Percentiles rank a stretch among this genome's conserved stretches.
These are phyloP conservation scores for Alviniconcha marisindica DNA, from an alignment of 1,140 invertebrate genomes.

Conservation along the genomic window DNA sequence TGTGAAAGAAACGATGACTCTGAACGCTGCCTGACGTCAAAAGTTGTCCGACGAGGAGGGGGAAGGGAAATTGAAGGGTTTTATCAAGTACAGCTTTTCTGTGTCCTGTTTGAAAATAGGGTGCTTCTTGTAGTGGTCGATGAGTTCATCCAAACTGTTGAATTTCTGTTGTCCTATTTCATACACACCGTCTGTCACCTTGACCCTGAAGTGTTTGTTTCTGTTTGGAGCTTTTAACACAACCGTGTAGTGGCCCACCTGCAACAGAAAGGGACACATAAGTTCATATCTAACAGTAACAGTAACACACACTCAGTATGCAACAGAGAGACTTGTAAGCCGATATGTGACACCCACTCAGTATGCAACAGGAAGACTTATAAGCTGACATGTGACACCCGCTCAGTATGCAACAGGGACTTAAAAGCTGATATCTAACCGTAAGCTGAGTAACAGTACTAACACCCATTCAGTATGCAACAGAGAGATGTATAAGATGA, in stretches of 20 bases:
- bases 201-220: conserved; percentile 99
- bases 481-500: too few species aligned
- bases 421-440: too few species aligned
- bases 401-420: too few species aligned
- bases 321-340: too few species aligned
- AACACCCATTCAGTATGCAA: too few species aligned
- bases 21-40: conserved; percentile 6
- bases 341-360: too few species aligned
- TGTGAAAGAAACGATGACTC: background rate
- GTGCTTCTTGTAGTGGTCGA: conserved; percentile 98
- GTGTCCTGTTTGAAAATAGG: conserved; percentile 90
- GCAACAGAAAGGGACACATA: conserved; percentile 36
- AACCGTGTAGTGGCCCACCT: conserved; percentile 99
- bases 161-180: conserved; percentile 99
- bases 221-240: conserved; percentile 97
- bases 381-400: too few species aligned
- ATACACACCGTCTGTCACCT: conserved; percentile 92
- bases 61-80: conserved; percentile 64
- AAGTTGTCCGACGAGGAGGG: conserved; percentile 39
- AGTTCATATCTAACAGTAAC: too few species aligned
- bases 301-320: too few species aligned
- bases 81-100: conserved; percentile 74
- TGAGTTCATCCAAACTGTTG: conserved; percentile 95
- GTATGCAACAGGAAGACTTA: too few species aligned
- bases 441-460: too few species aligned